Conservation (phyloP, 2,113 vertebrate species). For the Cryptoleucopteryx plumbea region DNA sequence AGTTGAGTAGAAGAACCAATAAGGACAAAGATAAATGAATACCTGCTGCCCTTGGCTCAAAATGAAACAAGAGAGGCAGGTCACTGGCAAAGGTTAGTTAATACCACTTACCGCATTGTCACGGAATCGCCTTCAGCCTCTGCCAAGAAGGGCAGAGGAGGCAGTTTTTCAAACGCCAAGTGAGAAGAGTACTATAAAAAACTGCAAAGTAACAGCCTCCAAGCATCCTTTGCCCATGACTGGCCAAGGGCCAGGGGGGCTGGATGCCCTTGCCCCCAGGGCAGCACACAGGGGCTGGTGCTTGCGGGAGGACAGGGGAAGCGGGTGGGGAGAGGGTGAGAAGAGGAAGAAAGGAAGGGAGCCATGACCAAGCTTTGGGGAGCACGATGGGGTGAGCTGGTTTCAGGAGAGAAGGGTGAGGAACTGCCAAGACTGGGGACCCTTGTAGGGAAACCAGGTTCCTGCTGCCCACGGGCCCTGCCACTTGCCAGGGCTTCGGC, state of each 20-base stretch:
- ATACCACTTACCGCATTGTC: neutral
- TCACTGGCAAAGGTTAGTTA: slow-evolving; percentile 45
- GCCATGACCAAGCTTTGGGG: neutral
- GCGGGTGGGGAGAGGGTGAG: neutral
- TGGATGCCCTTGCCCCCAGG: neutral
- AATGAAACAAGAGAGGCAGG: slow-evolving; percentile 51
- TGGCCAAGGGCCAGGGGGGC: rapidly evolving
- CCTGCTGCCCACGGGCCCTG: neutral
- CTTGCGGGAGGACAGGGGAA: rapidly evolving
- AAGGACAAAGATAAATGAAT: slow-evolving; percentile 27
- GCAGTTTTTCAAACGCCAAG: neutral
- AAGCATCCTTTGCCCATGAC: neutral
- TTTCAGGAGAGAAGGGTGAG: neutral
- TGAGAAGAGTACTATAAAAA: neutral
- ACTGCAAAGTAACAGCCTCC: neutral
- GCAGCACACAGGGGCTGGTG: neutral
- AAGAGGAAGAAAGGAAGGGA: neutral
- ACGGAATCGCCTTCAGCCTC: rapidly evolving
- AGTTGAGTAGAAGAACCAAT: slow-evolving; percentile 44
- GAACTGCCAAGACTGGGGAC: neutral
- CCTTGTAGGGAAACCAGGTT: neutral
- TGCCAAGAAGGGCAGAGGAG: neutral
- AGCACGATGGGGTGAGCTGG: neutral
- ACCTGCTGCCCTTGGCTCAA: slow-evolving; percentile 40
- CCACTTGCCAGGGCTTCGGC: neutral